phyloP scores from a whole-genome alignment of 35 echinoderm and acorn worm genomes.

The Ptychodera flava region DNA sequence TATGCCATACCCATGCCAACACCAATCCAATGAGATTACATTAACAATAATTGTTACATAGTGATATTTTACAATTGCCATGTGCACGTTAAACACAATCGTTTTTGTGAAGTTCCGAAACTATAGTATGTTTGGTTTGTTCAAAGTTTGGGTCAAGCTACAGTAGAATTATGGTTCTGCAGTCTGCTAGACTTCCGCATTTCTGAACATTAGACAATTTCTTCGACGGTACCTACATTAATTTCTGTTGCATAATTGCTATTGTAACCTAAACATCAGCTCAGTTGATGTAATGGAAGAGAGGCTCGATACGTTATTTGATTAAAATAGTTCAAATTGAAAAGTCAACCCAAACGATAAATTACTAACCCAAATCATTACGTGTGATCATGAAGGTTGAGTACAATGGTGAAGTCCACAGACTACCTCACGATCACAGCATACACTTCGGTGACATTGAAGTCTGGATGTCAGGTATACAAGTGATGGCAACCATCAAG shows the following conservation, averaged over 20 bases:
- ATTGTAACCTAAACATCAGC: background rate
- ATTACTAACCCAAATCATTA: no score
- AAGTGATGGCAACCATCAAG: background rate
- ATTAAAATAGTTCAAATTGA: slow-evolving; percentile 9
- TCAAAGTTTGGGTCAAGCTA: no score
- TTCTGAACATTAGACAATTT: background rate
- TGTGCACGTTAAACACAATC: background rate
- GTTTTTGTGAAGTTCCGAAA: background rate
- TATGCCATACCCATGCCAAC: no score
- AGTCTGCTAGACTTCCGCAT: no score
- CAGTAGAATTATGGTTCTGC: no score
- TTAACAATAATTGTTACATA: no score
- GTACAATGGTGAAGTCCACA: background rate
- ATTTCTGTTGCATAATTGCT: background rate
- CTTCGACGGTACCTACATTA: background rate
- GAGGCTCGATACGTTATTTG: background rate
- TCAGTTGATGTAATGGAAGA: background rate
- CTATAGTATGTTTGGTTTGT: background rate
- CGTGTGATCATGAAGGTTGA: no score
- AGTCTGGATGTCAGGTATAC: background rate
- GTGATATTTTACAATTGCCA: background rate
- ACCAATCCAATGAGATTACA: no score
- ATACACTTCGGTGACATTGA: background rate
- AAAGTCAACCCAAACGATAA: no score
- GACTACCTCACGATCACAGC: no score